Percentiles rank a stretch among this genome's conserved stretches.
These are phyloP conservation scores for Chirona hameri DNA, from an alignment of 2,888 invertebrate species.

Conservation along the genomic window DNA sequence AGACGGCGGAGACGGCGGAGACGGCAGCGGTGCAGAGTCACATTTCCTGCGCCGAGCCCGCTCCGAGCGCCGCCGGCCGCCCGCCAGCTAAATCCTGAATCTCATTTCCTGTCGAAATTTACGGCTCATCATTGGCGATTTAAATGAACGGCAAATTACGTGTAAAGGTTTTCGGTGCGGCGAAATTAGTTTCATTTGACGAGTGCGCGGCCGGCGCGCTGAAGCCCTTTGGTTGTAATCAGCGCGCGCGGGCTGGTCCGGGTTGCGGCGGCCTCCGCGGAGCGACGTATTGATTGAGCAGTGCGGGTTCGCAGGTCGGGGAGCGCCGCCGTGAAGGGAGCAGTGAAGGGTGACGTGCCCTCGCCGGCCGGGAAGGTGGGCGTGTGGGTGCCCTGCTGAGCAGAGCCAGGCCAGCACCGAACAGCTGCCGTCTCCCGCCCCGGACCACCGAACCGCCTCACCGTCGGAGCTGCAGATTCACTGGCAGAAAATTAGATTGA, in stretches of 20 bases:
- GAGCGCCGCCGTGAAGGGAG: no score
- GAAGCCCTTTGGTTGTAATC: constrained; percentile 26
- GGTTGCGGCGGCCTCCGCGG: constrained; percentile 2
- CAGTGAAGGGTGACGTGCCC: neutral
- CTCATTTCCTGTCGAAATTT: constrained; percentile 26
- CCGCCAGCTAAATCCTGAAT: constrained; percentile 8
- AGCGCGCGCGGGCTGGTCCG: neutral
- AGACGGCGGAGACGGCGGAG: no score
- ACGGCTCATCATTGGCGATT: constrained; percentile 29
- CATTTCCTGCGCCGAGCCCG: neutral
- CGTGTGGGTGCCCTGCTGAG: no score
- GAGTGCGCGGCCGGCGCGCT: neutral
- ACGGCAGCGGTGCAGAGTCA: neutral
- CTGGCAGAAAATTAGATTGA: constrained; percentile 23
- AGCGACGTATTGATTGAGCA: neutral
- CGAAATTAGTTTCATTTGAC: constrained; percentile 26
- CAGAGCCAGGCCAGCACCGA: no score
- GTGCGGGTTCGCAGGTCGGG: neutral
- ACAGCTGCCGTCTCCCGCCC: neutral
- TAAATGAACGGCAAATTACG: constrained; percentile 29
- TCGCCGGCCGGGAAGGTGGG: neutral
- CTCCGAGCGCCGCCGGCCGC: neutral
- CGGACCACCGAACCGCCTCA: neutral
- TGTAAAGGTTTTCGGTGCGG: constrained; percentile 22
- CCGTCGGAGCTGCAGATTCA: neutral